phyloP scores from a whole-genome alignment of 1,140 invertebrate genomes.

The Araneus ventricosus region DNA sequence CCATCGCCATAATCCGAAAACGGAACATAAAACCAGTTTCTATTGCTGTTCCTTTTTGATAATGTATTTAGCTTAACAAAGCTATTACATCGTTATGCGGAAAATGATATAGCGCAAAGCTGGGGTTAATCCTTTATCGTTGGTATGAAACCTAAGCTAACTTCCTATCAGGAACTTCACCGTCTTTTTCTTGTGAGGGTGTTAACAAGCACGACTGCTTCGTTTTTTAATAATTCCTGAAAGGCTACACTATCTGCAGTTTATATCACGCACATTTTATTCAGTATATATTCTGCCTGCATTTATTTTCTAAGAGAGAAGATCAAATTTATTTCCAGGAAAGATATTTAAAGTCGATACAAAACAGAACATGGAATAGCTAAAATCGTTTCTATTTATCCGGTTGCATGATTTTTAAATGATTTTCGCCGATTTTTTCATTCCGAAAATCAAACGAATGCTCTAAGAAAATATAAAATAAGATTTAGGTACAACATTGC shows the following conservation, averaged over 20 bases:
- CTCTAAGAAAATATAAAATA: background rate
- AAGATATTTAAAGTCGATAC: background rate
- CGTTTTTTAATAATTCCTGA: background rate
- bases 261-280: constrained; percentile 10
- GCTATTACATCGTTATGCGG: background rate
- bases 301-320: background rate
- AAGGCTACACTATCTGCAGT: background rate
- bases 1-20: background rate
- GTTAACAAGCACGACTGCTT: constrained; percentile 23
- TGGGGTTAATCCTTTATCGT: background rate
- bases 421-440: background rate
- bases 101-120: background rate
- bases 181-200: background rate
- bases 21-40: background rate
- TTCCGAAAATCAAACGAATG: background rate
- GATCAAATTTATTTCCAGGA: background rate
- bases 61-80: constrained; percentile 17
- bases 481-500: background rate
- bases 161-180: background rate
- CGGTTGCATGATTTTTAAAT: background rate
- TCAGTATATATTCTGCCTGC: background rate
- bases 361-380: background rate
- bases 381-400: background rate
- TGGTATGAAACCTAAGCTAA: background rate
- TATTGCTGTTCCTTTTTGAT: background rate